Percentiles rank a stretch among this genome's conserved stretches.
Evolutionary conservation across 2,888 invertebrate species (phyloP).

Genomic region (Minunthozetes semirufus): DNA sequence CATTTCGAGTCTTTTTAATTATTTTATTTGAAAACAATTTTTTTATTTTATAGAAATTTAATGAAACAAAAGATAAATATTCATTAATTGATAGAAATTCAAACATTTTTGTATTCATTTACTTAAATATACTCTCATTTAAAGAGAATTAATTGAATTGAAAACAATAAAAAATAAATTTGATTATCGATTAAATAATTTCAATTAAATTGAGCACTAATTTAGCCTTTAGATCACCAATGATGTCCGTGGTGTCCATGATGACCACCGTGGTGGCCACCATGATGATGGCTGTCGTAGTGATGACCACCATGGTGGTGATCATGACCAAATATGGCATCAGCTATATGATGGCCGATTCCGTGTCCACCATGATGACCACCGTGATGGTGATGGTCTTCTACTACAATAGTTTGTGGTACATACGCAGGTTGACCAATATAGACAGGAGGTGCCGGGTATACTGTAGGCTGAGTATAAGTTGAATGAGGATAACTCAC

Average conservation of each 20-base stretch:
- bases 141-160: neutral
- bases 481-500: neutral
- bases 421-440: neutral
- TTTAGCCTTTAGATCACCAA: neutral
- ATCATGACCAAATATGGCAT: neutral
- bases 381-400: neutral
- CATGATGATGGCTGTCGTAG: neutral
- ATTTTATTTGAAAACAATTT: too few species aligned
- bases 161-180: neutral
- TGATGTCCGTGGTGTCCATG: neutral
- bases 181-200: neutral
- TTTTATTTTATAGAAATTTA: too few species aligned
- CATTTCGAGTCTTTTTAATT: too few species aligned
- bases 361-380: neutral
- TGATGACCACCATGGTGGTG: neutral
- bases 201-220: neutral
- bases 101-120: neutral
- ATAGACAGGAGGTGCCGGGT: neutral
- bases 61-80: too few species aligned
- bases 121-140: neutral
- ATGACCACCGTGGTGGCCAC: neutral
- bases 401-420: neutral
- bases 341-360: neutral
- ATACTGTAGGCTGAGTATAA: neutral
- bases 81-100: too few species aligned